Conservation (phyloP, 2,888 invertebrate species). For the Ernsta delagoae region DNA sequence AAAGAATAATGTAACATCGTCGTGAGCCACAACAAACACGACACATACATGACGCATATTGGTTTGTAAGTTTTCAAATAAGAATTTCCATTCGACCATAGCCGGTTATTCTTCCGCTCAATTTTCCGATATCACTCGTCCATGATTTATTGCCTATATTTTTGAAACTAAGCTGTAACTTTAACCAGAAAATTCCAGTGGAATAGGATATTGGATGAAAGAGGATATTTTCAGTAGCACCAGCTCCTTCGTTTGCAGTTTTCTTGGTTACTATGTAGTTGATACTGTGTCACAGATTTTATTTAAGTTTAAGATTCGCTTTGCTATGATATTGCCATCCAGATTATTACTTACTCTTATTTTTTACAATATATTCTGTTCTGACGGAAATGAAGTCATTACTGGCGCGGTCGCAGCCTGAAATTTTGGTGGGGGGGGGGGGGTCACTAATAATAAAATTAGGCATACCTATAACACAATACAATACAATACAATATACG, state of each 20-base stretch:
- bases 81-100: slow-evolving; percentile 27
- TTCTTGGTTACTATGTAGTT: slow-evolving; percentile 33
- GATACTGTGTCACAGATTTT: slow-evolving; percentile 32
- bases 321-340: background rate
- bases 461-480: too few relatives aligned
- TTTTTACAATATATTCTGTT: too few relatives aligned
- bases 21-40: too few relatives aligned
- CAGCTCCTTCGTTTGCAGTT: slow-evolving; percentile 25
- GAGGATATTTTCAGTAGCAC: slow-evolving; percentile 30
- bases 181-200: slow-evolving; percentile 37
- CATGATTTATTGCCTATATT: slow-evolving; percentile 36
- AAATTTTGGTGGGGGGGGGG: too few relatives aligned
- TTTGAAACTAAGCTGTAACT: slow-evolving; percentile 38
- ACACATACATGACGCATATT: slow-evolving; percentile 1
- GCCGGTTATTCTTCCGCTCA: slow-evolving; percentile 30
- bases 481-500: too few relatives aligned
- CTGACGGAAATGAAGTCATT: too few relatives aligned
- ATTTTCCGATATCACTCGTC: slow-evolving; percentile 36
- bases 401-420: too few relatives aligned
- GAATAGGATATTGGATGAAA: slow-evolving; percentile 34
- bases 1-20: too few relatives aligned
- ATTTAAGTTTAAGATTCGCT: slow-evolving; percentile 27
- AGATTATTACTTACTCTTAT: too few relatives aligned
- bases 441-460: too few relatives aligned
- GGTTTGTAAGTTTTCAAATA: slow-evolving; percentile 14